A percentile compares a stretch with the other conserved stretches of the same genome.
phyloP scores from a whole-genome alignment of 2,797 vertebrate species.

The Semotilus atromaculatus region DNA sequence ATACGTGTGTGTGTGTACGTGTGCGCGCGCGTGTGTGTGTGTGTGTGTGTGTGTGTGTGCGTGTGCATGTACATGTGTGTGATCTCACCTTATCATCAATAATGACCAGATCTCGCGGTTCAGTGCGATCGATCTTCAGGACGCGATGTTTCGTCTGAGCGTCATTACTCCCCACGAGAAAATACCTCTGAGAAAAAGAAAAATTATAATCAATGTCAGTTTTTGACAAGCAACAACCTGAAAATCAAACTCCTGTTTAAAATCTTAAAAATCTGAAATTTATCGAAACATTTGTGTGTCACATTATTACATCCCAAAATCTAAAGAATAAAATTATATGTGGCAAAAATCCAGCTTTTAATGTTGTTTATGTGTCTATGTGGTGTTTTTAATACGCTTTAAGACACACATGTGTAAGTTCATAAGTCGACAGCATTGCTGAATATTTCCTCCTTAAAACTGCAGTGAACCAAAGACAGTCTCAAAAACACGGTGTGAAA shows the following conservation, averaged over 20 bases:
- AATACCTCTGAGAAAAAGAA: conserved; percentile 85
- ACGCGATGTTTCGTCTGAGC: conserved; percentile 93
- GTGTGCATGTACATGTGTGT: too few relatives aligned
- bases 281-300: not conserved
- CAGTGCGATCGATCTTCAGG: conserved; percentile 96
- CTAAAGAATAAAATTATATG: not conserved
- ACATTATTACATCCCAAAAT: not conserved
- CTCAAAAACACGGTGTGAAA: too few relatives aligned
- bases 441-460: too few relatives aligned
- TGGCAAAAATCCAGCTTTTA: too few relatives aligned
- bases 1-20: too few relatives aligned
- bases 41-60: too few relatives aligned
- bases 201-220: not conserved
- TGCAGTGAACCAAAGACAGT: too few relatives aligned
- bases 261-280: not conserved
- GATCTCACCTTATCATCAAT: conserved; percentile 92
- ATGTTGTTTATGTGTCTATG: too few relatives aligned
- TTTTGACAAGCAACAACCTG: not conserved
- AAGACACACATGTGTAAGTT: too few relatives aligned
- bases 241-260: not conserved
- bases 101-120: conserved; percentile 92
- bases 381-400: too few relatives aligned
- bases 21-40: too few relatives aligned
- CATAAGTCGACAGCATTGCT: too few relatives aligned
- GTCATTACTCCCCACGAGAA: conserved; percentile 94